Base-by-base conservation (phyloP, 1,140 invertebrate species). In the Danaus plexippus region DNA sequence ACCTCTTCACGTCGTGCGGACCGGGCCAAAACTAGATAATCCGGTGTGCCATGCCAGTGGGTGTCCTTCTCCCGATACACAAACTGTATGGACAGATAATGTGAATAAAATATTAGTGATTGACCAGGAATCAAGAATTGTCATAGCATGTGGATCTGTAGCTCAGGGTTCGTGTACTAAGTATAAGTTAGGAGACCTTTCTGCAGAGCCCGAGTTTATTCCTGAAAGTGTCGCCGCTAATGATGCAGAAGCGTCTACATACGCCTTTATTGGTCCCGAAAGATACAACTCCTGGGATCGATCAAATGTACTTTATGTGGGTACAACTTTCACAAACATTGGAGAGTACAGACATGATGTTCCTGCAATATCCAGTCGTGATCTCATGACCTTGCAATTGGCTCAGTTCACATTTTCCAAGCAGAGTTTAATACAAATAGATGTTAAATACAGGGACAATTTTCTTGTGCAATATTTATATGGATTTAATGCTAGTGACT, bases 391-490 rank as follows among this genome's bases (percentile, higher is more conserved):
- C 47, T 80, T 96, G 18, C 91, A 93, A 59, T 91, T 94, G 45
- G 93, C 94, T 0, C 94, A 97, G 77, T 92, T 91, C 61, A 93
- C 94, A 2, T 97, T 97, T 74, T 93, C 92, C 12, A 94, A 95
- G 76, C 94, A 97, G 77, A 95, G 95, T 22, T 90, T 93, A 47
- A 89, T 97, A n/a, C 91, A 93, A 64, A 97, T 98, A 57, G 96
- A 97, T 87, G 95, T 97, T 9, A 97, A 97, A 75, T 97, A 97
- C 81, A 91, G 96, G 56, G 96, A 98, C 87, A 96, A 97, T 77
- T 98, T 97, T 86, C 88, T 97, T 8, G 96, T 99, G 13, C 93
- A 96, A 73, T 99, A 98, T 82, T 91, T 98, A 2, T 98, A 97
- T 86, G 97, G 97, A 9, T 99, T 99, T 76, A 95, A 97, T 82